Evolutionary conservation across 2,888 invertebrate genomes (phyloP).

Genomic region (Seira ritae): DNA sequence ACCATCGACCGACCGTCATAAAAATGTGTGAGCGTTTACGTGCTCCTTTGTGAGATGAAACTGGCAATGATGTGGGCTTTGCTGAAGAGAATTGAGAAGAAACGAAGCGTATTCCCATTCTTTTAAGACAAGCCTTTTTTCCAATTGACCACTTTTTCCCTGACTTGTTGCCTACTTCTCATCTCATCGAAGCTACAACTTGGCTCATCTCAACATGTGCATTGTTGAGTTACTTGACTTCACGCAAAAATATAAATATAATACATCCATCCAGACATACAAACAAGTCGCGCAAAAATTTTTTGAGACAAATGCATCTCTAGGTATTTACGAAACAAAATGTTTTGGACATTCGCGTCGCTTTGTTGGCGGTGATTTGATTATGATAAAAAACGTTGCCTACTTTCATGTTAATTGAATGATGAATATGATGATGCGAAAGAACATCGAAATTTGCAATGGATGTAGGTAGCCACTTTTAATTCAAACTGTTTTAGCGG

Average conservation of each 20-base stretch:
- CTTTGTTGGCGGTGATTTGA: not conserved
- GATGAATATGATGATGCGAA: constrained; percentile 8
- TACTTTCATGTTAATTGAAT: constrained; percentile 19
- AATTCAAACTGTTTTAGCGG: not conserved
- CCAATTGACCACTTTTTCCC: constrained; percentile 31
- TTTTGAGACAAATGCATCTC: too few relatives aligned
- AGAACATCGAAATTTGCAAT: not conserved
- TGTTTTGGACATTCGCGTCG: too few relatives aligned
- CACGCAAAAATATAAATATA: not conserved
- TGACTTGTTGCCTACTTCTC: constrained; percentile 16
- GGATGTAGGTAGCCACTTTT: too few relatives aligned
- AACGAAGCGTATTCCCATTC: not conserved
- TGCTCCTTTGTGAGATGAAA: not conserved
- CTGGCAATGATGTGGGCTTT: constrained; percentile 1
- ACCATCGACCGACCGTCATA: not conserved
- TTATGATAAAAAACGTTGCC: not conserved
- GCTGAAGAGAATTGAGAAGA: not conserved
- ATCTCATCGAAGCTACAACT: not conserved
- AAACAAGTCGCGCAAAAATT: too few relatives aligned
- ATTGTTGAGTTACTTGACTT: not conserved
- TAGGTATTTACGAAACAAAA: too few relatives aligned
- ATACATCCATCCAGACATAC: not conserved
- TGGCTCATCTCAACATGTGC: not conserved
- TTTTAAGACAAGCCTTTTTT: not conserved
- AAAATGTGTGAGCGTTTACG: constrained; percentile 10